These are phyloP conservation scores for Eupithecia abbreviata DNA, from an alignment of 2,888 invertebrate species.

Conservation along the genomic window DNA sequence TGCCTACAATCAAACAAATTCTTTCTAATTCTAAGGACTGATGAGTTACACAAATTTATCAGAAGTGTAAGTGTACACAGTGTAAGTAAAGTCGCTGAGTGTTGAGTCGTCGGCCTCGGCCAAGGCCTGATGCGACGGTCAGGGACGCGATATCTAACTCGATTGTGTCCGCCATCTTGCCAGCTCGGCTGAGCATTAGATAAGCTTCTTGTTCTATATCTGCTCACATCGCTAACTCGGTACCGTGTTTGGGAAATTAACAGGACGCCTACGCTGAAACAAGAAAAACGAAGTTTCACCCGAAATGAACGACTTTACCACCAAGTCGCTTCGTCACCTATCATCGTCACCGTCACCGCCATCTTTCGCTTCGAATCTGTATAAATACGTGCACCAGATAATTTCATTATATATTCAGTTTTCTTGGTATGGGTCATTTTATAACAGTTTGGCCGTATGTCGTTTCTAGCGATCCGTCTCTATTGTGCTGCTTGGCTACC, in stretches of 20 bases:
- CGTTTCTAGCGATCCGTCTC: no score
- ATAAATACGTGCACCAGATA: no score
- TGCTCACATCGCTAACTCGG: background rate
- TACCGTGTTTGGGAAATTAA: background rate
- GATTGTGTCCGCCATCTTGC: conserved; percentile 48
- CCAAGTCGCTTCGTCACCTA: background rate
- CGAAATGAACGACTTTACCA: background rate
- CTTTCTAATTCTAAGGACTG: background rate
- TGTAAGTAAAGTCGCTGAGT: background rate
- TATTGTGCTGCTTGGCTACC: no score
- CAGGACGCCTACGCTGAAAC: background rate
- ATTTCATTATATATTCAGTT: no score
- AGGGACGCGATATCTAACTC: conserved; percentile 77
- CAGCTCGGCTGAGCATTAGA: conserved; percentile 34
- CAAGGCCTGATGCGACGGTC: conserved; percentile 77
- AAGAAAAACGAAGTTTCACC: background rate
- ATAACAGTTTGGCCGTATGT: no score
- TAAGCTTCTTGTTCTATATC: conserved; percentile 14
- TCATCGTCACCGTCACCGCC: no score
- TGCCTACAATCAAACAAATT: background rate
- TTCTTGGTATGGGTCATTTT: no score
- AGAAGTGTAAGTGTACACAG: conserved; percentile 25
- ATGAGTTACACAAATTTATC: background rate
- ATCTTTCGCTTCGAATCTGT: no score
- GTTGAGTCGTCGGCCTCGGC: conserved; percentile 71